A percentile compares a stretch with the other conserved stretches of the same genome.
phyloP scores from a whole-genome alignment of 1,140 invertebrate genomes.

The Probaryconus sp. region DNA sequence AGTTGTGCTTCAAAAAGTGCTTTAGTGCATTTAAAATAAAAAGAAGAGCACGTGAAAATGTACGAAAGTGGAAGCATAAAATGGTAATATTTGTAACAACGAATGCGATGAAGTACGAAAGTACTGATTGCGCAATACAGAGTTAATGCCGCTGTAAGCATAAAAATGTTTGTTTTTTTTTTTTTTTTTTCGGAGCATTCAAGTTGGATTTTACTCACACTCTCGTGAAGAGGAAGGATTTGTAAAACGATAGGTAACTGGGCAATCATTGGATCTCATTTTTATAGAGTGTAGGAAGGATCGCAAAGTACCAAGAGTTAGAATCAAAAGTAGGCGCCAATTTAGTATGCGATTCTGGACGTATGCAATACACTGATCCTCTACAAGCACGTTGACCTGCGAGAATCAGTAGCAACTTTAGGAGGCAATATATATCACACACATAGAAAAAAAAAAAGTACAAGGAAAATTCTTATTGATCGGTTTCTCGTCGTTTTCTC shows the following conservation, averaged over 20 bases:
- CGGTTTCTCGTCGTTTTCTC: too few relatives aligned
- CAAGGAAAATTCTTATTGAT: not conserved
- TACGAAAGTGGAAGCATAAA: constrained; percentile 16
- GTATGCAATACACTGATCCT: constrained; percentile 49
- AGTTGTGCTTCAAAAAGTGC: constrained; percentile 21
- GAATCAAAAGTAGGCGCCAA: constrained; percentile 43
- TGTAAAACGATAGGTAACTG: constrained; percentile 52
- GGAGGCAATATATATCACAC: constrained; percentile 3
- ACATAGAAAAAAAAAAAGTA: constrained; percentile 7
- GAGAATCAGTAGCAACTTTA: constrained; percentile 42
- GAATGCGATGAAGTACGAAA: constrained; percentile 23
- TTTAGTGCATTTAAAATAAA: constrained; percentile 36
- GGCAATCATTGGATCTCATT: constrained; percentile 48
- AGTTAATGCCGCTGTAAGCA: constrained; percentile 40
- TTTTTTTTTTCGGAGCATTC: constrained; percentile 37
- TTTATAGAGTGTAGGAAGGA: constrained; percentile 39
- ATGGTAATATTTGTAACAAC: constrained; percentile 9
- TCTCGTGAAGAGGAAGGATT: constrained; percentile 39
- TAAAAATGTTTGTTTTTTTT: too few relatives aligned
- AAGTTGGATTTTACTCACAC: constrained; percentile 56
- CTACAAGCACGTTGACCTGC: constrained; percentile 48
- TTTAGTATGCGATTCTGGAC: constrained; percentile 53
- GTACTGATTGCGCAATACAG: constrained; percentile 43
- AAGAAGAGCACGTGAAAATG: constrained; percentile 12
- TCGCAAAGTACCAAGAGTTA: constrained; percentile 39